A percentile compares a stretch with the other conserved stretches of the same genome.
These are phyloP conservation scores for Arvicanthis niloticus DNA, from an alignment of 2,113 vertebrate species.

Conservation along the genomic window DNA sequence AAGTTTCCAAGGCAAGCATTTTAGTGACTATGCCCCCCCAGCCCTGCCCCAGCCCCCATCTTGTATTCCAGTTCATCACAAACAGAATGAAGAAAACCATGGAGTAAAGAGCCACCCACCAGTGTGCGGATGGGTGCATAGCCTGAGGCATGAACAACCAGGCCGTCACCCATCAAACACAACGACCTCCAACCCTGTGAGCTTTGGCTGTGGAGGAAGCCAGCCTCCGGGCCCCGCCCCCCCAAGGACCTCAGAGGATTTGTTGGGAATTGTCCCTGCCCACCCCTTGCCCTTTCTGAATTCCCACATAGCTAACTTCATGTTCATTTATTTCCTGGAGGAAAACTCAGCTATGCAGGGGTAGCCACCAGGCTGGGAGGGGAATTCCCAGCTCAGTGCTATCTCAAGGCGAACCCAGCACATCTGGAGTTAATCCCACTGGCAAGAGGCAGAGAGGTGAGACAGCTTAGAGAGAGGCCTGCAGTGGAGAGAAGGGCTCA, in stretches of 20 bases:
- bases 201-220: not conserved
- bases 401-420: constrained; percentile 29
- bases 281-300: not conserved
- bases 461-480: not conserved
- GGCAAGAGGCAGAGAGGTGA: not conserved
- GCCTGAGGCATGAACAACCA: not conserved
- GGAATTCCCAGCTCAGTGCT: constrained; percentile 74
- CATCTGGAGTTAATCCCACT: constrained; percentile 81
- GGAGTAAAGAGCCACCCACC: not conserved
- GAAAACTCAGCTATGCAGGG: not conserved
- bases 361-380: not conserved
- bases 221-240: not conserved
- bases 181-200: not conserved
- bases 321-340: constrained; percentile 59
- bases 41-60: fast-evolving
- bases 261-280: constrained; percentile 41
- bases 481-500: not conserved
- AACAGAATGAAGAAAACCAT: not conserved
- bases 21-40: not conserved
- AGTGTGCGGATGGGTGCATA: fast-evolving
- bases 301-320: constrained; percentile 56
- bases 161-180: not conserved
- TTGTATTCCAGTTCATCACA: no score
- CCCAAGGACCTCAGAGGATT: not conserved
- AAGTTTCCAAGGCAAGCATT: not conserved